Percentiles rank a stretch among this genome's conserved stretches.
Evolutionary conservation across 2,113 vertebrate species (phyloP).

Genomic region (Xenopus borealis): DNA sequence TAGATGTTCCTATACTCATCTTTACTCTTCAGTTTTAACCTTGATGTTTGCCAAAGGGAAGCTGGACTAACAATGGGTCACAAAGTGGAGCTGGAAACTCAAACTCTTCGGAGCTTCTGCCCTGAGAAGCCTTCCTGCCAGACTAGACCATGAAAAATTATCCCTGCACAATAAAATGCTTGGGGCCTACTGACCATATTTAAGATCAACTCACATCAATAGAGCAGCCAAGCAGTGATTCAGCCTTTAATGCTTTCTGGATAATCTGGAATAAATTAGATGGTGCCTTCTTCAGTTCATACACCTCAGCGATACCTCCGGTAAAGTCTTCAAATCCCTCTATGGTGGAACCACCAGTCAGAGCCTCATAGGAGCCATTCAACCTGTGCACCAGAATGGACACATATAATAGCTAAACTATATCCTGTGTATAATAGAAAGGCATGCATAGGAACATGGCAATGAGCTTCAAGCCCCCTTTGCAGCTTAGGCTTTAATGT

Average conservation of each 20-base stretch:
- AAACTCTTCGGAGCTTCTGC: background rate
- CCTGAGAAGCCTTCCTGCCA: background rate
- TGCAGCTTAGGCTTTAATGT: background rate
- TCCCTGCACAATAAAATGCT: background rate
- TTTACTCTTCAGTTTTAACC: no score
- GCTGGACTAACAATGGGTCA: no score
- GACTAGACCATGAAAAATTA: background rate
- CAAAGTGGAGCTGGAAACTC: background rate
- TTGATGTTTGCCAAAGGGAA: no score
- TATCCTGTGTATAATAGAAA: background rate
- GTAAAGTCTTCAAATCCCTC: constrained; percentile 80
- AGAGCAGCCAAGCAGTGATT: constrained; percentile 74
- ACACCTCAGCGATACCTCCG: constrained; percentile 71
- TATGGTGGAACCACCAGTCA: constrained; percentile 65
- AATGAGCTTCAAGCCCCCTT: background rate
- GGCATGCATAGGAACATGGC: background rate
- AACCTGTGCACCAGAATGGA: constrained; percentile 55
- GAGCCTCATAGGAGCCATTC: constrained; percentile 73
- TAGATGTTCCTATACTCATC: no score
- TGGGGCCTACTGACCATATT: background rate
- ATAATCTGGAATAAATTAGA: constrained; percentile 65
- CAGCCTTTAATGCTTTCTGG: constrained; percentile 63
- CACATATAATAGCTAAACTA: background rate
- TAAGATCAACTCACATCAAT: constrained; percentile 63
- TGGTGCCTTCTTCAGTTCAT: constrained; percentile 62